Evolutionary conservation across 2,113 vertebrate genomes (phyloP).

Genomic region (Poeciliopsis turrubarensis): DNA sequence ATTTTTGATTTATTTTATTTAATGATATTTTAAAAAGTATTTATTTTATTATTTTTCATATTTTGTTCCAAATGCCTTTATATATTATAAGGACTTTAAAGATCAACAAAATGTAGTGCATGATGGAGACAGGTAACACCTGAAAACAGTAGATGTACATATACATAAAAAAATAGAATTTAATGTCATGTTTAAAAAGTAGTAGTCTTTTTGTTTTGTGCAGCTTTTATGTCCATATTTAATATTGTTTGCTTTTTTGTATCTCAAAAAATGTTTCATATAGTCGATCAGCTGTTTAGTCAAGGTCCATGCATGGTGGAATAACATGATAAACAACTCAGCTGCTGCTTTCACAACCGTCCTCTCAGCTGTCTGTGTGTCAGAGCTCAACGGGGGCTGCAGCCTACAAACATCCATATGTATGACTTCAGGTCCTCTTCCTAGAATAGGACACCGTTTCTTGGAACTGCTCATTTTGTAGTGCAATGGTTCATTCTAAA

Average conservation of each 20-base stretch:
- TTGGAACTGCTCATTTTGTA: not conserved
- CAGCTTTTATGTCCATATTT: not conserved
- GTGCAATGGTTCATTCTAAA: not conserved
- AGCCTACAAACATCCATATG: not conserved
- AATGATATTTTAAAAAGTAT: too few species aligned
- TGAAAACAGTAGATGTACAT: not conserved
- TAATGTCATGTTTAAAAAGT: not conserved
- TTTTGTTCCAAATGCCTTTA: too few species aligned
- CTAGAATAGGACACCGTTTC: not conserved
- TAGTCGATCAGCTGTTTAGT: not conserved
- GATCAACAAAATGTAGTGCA: not conserved
- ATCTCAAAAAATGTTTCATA: not conserved
- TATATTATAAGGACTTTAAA: not conserved
- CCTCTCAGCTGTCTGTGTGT: not conserved
- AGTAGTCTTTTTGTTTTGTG: too few species aligned
- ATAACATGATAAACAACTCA: not conserved
- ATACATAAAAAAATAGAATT: too few species aligned
- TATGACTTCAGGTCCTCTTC: not conserved
- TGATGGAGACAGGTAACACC: not conserved
- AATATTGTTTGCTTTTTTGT: not conserved
- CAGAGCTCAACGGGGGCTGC: not conserved
- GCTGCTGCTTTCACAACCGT: not conserved
- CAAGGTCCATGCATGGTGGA: not conserved
- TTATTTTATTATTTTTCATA: too few species aligned
- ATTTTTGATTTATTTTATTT: too few species aligned